A percentile compares a stretch with the other conserved stretches of the same genome.
phyloP scores from a whole-genome alignment of 2,113 vertebrate genomes.

The Pica pica region DNA sequence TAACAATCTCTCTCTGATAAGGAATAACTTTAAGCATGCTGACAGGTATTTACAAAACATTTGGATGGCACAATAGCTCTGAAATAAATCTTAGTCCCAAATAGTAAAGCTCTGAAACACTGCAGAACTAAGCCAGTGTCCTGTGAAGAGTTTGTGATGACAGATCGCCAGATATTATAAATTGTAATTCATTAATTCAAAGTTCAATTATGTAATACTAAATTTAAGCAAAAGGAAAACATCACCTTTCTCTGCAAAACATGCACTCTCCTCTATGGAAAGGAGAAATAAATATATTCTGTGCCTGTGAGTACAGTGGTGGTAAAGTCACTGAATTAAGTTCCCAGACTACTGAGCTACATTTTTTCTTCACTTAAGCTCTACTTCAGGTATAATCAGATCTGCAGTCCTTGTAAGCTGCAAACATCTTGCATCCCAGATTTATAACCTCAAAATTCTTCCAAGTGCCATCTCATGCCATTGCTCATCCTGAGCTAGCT shows the following conservation, averaged over 20 bases:
- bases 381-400: neutral
- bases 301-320: neutral
- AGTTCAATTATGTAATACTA: neutral
- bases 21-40: neutral
- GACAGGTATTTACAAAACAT: neutral
- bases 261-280: neutral
- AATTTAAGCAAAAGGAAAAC: neutral
- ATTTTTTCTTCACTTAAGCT: neutral
- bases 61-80: neutral
- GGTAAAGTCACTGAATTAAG: neutral
- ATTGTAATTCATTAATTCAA: neutral
- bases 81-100: neutral
- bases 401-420: neutral
- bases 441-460: neutral
- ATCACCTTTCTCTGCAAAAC: neutral
- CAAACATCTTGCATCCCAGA: neutral
- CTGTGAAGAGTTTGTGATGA: neutral
- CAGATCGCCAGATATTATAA: neutral
- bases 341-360: neutral
- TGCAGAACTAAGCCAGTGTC: neutral
- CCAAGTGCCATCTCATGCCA: neutral
- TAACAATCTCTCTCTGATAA: neutral
- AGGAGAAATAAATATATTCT: neutral
- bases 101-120: neutral
- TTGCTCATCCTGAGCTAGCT: neutral